Base-by-base conservation (phyloP, 2,888 invertebrate genomes). In the Trachelus troglodyta region DNA sequence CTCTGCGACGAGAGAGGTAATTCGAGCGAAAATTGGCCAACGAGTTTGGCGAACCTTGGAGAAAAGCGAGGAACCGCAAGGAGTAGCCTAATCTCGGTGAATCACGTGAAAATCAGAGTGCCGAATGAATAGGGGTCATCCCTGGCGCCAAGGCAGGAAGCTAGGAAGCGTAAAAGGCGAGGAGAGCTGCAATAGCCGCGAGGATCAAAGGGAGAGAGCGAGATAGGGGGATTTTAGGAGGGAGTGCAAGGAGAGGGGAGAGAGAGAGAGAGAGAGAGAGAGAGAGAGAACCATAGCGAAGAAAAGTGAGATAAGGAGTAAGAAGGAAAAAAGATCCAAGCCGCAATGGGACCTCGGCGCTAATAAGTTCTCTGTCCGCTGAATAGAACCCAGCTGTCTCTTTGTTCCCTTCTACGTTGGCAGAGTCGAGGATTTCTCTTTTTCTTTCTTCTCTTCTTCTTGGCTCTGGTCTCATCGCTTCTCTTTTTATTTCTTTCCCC, bases 351-450 rank as follows among this genome's bases (percentile, higher is more conserved):
- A 78, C 81, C 81, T 80, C 79, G 79, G 81, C 75, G 81, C 81
- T 83, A 83, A 83, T 83, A 83, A 83, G 80, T 83, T 83, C 81
- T 83, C 83, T 80, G 81, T 79, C 81, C 80, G 80, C 77, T 80
- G 79, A 83, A 80, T 83, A 81, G 71, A 83, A 81, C 80, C 80
- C 81, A 81, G 81, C 81, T 81, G 80, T 81, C 81, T 81, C 80
- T 83, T 81, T 79, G 79, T 79, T 76, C 77, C 56, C 69, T 74
- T 74, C 76, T 74, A 74, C 79, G 80, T 79, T 80, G 37, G 79
- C 78, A 79, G 78, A 79, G 80, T 77, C 79, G 79, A 77, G 76
- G 74, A 74, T 30, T 12, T 15, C 75, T 79, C 77, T 79, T 37
- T 73, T 12, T 40, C 74, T 73, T 34, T 34, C 74, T 78, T 73